phyloP scores from a whole-genome alignment of 2,888 invertebrate genomes.

The Phymatocera aterrima region DNA sequence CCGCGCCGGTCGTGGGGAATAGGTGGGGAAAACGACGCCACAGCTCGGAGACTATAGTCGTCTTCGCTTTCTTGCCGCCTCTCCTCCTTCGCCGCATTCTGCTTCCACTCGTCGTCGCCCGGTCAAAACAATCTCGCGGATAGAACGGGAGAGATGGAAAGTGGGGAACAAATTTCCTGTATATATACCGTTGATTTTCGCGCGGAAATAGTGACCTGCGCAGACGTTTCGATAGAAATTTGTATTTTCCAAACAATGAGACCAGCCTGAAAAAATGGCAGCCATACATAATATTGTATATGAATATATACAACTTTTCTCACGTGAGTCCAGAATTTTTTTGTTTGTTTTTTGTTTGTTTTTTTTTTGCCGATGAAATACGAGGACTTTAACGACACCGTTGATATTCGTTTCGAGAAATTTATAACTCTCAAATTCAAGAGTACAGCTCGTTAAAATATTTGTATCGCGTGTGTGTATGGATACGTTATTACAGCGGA shows the following conservation, averaged over 20 bases:
- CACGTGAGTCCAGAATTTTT: too few relatives aligned
- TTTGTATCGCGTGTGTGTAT: not conserved
- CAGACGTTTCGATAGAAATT: too few relatives aligned
- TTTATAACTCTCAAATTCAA: constrained; percentile 17
- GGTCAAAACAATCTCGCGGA: constrained; percentile 7
- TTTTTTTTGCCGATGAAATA: constrained; percentile 6
- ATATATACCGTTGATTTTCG: not conserved
- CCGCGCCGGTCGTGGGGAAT: not conserved
- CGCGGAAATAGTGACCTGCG: too few relatives aligned
- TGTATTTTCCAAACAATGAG: too few relatives aligned
- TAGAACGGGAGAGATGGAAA: not conserved
- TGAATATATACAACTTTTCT: too few relatives aligned
- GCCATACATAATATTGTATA: too few relatives aligned
- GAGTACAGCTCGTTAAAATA: constrained; percentile 20
- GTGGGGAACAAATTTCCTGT: not conserved
- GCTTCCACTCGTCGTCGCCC: not conserved
- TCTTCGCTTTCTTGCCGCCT: constrained; percentile 21
- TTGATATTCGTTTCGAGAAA: not conserved
- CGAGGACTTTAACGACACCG: constrained; percentile 19
- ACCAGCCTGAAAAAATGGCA: too few relatives aligned
- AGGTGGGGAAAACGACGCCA: constrained; percentile 21
- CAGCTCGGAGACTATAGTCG: too few relatives aligned
- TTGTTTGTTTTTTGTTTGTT: too few relatives aligned
- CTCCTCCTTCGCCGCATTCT: not conserved
- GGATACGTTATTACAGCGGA: not conserved